These are phyloP conservation scores for Adelognathus sp. DNA, from an alignment of 2,888 invertebrate species.

Conservation along the genomic window DNA sequence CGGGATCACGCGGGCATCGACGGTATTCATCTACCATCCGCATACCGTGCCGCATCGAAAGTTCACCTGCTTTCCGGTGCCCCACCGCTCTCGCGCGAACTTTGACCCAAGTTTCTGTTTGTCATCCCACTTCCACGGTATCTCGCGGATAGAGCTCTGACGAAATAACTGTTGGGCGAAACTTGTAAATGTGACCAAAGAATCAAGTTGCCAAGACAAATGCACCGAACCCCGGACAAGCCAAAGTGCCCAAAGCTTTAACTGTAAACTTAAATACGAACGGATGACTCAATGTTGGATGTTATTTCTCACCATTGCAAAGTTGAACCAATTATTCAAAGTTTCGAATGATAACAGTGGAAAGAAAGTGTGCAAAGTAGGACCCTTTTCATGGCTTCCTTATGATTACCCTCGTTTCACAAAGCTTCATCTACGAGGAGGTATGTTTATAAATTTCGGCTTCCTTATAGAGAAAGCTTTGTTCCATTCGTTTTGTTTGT, in stretches of 20 bases:
- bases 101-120: slow-evolving; percentile 32
- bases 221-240: neutral
- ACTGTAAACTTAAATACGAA: neutral
- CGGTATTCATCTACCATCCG: neutral
- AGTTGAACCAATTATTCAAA: neutral
- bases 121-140: slow-evolving; percentile 13
- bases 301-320: neutral
- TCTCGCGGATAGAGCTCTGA: neutral
- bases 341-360: too few relatives aligned
- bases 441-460: too few relatives aligned
- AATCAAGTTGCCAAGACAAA: slow-evolving; percentile 21
- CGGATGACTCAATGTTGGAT: neutral
- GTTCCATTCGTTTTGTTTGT: too few relatives aligned
- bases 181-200: slow-evolving; percentile 26
- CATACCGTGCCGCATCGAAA: slow-evolving; percentile 12
- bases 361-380: too few relatives aligned
- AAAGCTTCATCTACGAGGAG: too few relatives aligned
- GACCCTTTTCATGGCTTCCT: too few relatives aligned
- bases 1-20: slow-evolving; percentile 9
- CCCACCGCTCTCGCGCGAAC: slow-evolving; percentile 23
- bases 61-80: slow-evolving; percentile 37
- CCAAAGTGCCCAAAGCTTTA: neutral
- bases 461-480: too few relatives aligned
- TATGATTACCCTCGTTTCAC: too few relatives aligned
- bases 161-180: slow-evolving; percentile 17